Base-by-base conservation (phyloP, 2,113 vertebrate species). In the Hipposideros armiger region DNA sequence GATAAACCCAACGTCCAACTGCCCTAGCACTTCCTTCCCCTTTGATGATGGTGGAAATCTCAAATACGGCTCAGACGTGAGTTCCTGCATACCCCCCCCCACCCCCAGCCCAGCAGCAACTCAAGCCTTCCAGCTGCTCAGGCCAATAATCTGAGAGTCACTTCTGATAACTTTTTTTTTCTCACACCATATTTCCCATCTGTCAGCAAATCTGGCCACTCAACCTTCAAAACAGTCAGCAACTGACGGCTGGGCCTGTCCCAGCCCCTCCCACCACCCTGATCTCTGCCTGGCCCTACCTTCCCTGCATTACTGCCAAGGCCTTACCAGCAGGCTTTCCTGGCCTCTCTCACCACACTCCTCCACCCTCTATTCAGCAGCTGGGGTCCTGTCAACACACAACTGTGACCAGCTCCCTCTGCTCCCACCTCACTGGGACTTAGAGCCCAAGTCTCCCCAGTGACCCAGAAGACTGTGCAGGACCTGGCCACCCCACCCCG, bases 201-300 rank as follows among this genome's bases (percentile, higher is more conserved):
- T 6, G 30, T 50, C 62, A 82, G 62, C 82, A 77, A 40, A 32
- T 13, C 1, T 9, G 13, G 54, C 47, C 42, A 24, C 56, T 36
- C 40, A 4, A 28, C 47, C 50, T 50, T 56, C 19, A 42, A 28
- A 47, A 60, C 1, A 76, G 47, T 16, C 74, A 6, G 28, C 58
- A 19, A 11, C 22, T 2, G 58, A 40, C 40, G 19, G 2, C 19
- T 4, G 1, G 11, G 60, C 42, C 52, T 8, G 8, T 14, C 42
- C 17, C 77, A 80, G 22, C 13, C 52, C 16, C n/a, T 15, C 7
- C 32, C 50, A 26, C 64, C 20, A n/a, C 20, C 42, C 56, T 1
- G 0, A 42, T 19, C n/a, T 24, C 36, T 36, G 13, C 3, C 6
- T 2, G 0, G 10, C 50, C 60, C 20, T 14, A 1, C 0, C 19